Conservation (phyloP, 2,797 vertebrate genomes). For the Pyrocephalus nanus region DNA sequence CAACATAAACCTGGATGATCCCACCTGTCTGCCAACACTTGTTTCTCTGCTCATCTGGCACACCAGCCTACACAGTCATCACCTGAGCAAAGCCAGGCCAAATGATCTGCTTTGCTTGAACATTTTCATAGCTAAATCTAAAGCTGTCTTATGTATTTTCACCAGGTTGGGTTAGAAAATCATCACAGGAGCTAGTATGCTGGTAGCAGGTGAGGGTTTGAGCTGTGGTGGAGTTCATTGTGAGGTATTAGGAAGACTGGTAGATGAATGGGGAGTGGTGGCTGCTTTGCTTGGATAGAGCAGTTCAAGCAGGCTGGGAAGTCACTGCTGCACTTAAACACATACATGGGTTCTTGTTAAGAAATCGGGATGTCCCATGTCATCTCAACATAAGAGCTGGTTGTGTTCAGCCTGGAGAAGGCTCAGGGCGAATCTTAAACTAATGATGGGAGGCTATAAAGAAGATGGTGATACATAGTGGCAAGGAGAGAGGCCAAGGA, state of each 20-base stretch:
- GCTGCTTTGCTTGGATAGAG: background rate
- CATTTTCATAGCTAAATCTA: background rate
- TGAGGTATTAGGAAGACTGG: background rate
- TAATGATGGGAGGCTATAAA: background rate
- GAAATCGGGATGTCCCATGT: background rate
- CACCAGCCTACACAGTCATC: background rate
- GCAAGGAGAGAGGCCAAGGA: background rate
- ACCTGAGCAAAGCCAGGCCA: background rate
- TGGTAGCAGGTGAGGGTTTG: background rate
- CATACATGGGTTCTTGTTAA: rapidly evolving
- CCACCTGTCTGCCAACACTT: background rate
- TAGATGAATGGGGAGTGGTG: background rate
- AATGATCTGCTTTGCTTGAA: background rate
- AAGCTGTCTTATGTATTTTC: background rate
- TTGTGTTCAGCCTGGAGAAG: background rate
- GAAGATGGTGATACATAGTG: background rate
- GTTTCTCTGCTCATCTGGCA: background rate
- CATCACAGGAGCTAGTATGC: rapidly evolving
- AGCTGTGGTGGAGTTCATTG: background rate
- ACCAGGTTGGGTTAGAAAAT: background rate
- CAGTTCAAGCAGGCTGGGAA: background rate
- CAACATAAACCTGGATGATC: background rate
- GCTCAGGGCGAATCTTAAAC: background rate
- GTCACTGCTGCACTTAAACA: background rate
- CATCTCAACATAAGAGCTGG: background rate